Conservation (phyloP, 2,888 invertebrate species). For the Yponomeuta sedellus region DNA sequence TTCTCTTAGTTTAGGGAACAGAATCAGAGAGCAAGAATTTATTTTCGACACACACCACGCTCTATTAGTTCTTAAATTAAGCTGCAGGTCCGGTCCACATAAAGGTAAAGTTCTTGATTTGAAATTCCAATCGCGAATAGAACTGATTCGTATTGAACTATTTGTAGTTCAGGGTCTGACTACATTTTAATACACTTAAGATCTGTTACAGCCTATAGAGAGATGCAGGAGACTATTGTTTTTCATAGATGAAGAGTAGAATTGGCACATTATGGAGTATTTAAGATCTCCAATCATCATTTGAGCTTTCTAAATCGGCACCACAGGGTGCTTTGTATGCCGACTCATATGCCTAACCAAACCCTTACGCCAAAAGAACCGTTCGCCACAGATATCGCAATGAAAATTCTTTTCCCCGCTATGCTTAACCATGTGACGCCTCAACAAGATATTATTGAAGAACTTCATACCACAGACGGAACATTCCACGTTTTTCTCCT, state of each 20-base stretch:
- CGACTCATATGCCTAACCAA: constrained; percentile 74
- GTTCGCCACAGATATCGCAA: constrained; percentile 78
- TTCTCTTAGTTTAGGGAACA: constrained; percentile 1
- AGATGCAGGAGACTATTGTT: too few species aligned
- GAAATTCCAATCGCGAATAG: too few species aligned
- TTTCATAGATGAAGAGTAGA: too few species aligned
- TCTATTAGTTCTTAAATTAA: background rate
- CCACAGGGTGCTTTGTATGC: constrained; percentile 36
- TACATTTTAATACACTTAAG: too few species aligned
- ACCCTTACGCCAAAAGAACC: constrained; percentile 78
- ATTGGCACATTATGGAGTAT: too few species aligned
- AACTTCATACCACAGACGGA: constrained; percentile 65
- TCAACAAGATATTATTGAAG: constrained; percentile 59
- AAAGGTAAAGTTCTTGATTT: too few species aligned
- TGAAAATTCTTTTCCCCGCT: constrained; percentile 75
- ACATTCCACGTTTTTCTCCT: constrained; percentile 65
- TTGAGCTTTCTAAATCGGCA: background rate
- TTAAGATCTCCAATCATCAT: too few species aligned
- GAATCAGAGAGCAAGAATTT: background rate
- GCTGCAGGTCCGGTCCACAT: background rate
- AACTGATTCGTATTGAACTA: too few species aligned
- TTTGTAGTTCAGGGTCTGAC: too few species aligned
- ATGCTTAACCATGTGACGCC: constrained; percentile 64
- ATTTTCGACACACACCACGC: background rate
- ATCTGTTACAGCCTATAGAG: too few species aligned